Percentiles rank a stretch among this genome's conserved stretches.
phyloP scores from a whole-genome alignment of 2,888 invertebrate species.

The Dorcus parallelipipedus region DNA sequence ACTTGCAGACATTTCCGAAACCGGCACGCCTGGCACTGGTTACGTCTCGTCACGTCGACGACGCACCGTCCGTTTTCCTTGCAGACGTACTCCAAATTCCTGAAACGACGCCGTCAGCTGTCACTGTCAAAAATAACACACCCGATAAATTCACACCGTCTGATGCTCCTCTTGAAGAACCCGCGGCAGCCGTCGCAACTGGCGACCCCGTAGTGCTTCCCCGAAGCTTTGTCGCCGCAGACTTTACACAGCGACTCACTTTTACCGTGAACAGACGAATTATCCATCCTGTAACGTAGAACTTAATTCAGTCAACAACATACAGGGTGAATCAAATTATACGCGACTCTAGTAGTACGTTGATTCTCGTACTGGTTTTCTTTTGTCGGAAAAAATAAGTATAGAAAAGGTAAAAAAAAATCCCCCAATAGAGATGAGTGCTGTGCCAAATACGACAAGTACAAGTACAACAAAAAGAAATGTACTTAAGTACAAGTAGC shows the following conservation, averaged over 20 bases:
- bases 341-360: too few relatives aligned
- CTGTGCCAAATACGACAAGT: too few relatives aligned
- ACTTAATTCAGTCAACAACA: too few relatives aligned
- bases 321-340: too few relatives aligned
- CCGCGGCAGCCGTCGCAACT: slow-evolving; percentile 89
- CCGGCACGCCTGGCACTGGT: slow-evolving; percentile 93
- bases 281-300: too few relatives aligned
- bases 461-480: too few relatives aligned
- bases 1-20: slow-evolving; percentile 87
- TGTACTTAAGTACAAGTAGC: too few relatives aligned
- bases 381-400: too few relatives aligned
- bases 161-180: slow-evolving; percentile 90
- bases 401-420: too few relatives aligned
- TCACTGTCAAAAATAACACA: not conserved
- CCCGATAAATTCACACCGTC: slow-evolving; percentile 57
- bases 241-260: slow-evolving; percentile 73
- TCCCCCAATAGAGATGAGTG: too few relatives aligned
- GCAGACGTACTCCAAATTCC: slow-evolving; percentile 87
- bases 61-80: slow-evolving; percentile 85
- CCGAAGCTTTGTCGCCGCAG: slow-evolving; percentile 82
- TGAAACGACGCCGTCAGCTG: slow-evolving; percentile 36
- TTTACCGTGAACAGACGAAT: slow-evolving; percentile 36
- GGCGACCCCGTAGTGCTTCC: slow-evolving; percentile 88
- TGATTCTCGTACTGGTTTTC: too few relatives aligned
- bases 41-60: slow-evolving; percentile 86